Percentiles rank a stretch among this genome's conserved stretches.
These are phyloP conservation scores for Ridgeia piscesae DNA, from an alignment of 1,140 invertebrate genomes.

Conservation along the genomic window DNA sequence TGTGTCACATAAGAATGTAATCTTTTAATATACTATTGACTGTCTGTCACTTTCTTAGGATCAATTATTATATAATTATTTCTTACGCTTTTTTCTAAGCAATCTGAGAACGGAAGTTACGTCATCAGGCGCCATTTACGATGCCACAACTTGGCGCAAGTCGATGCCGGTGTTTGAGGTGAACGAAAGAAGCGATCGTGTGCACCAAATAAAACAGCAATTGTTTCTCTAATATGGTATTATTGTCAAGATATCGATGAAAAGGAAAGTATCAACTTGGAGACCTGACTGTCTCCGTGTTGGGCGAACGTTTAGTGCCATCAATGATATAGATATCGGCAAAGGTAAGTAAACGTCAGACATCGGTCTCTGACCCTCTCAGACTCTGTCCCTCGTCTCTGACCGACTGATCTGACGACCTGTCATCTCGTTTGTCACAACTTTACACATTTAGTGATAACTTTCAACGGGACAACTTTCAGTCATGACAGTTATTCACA, in stretches of 20 bases:
- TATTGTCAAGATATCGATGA: not conserved
- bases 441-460: no score
- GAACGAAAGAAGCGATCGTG: not conserved
- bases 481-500: no score
- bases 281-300: not conserved
- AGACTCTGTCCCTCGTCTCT: no score
- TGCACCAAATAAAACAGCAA: not conserved
- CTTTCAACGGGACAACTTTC: no score
- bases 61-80: no score
- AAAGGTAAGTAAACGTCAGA: not conserved
- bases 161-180: not conserved
- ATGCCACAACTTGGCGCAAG: not conserved
- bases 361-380: not conserved
- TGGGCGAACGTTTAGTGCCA: not conserved
- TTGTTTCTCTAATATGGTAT: not conserved
- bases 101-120: not conserved
- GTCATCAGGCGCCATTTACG: conserved; percentile 3
- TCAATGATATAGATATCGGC: not conserved
- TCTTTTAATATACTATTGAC: no score
- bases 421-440: no score
- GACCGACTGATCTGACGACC: no score
- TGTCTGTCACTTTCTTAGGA: not conserved
- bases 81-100: not conserved
- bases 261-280: not conserved
- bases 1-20: no score